Conservation (phyloP, 2,797 vertebrate genomes). For the Microctenopoma lineatum region DNA sequence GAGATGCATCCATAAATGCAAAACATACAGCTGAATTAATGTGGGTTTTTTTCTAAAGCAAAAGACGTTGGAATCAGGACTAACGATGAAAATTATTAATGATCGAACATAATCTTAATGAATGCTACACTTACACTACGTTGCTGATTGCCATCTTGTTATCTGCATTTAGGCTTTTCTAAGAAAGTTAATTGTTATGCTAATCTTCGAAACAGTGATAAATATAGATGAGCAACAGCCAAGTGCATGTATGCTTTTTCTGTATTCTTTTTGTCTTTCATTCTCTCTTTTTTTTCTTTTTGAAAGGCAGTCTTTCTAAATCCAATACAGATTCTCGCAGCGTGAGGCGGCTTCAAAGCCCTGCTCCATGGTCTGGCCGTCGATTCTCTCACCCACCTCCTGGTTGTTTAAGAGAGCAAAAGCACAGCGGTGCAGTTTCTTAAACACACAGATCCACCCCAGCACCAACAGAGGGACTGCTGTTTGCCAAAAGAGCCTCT, state of each 20-base stretch:
- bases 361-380: conserved; percentile 67
- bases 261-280: conserved; percentile 49
- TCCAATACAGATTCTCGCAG: conserved; percentile 76
- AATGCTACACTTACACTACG: conserved; percentile 57
- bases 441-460: conserved; percentile 75
- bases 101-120: conserved; percentile 64
- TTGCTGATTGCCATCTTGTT: conserved; percentile 68
- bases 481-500: conserved; percentile 64
- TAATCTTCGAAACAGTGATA: conserved; percentile 67
- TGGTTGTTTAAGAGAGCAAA: conserved; percentile 79
- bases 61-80: conserved; percentile 47
- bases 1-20: conserved; percentile 44
- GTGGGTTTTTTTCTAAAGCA: conserved; percentile 41
- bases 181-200: conserved; percentile 70
- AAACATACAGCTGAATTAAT: conserved; percentile 49
- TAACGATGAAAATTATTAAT: conserved; percentile 61
- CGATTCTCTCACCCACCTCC: conserved; percentile 76
- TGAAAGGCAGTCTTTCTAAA: conserved; percentile 67
- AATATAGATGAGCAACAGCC: conserved; percentile 53
- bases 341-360: conserved; percentile 77
- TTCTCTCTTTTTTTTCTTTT: conserved; percentile 40
- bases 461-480: conserved; percentile 59
- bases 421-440: conserved; percentile 75
- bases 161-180: conserved; percentile 30
- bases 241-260: conserved; percentile 6